phyloP scores from a whole-genome alignment of 2,888 invertebrate genomes.

The Amphipoea lucens region DNA sequence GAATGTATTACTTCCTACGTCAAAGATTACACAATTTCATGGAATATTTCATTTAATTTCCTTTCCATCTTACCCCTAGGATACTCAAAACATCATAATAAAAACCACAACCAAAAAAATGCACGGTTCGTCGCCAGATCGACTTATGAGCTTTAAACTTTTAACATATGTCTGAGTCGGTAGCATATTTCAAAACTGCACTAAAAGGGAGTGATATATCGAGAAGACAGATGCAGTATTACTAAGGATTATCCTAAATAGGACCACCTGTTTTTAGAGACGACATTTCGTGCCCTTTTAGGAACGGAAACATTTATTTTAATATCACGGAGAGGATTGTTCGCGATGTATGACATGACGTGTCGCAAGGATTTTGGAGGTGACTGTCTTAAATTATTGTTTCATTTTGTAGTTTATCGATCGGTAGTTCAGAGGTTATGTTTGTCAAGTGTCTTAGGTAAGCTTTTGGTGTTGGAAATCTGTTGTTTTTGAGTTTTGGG shows the following conservation, averaged over 20 bases:
- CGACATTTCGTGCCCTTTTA: slow-evolving; percentile 77
- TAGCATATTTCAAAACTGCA: slow-evolving; percentile 80
- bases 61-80: neutral
- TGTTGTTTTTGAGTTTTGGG: neutral
- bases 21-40: slow-evolving; percentile 11
- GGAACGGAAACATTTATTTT: slow-evolving; percentile 83
- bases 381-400: slow-evolving; percentile 40
- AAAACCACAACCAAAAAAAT: slow-evolving; percentile 71
- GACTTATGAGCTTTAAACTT: slow-evolving; percentile 63
- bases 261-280: slow-evolving; percentile 86
- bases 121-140: slow-evolving; percentile 77
- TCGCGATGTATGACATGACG: slow-evolving; percentile 67
- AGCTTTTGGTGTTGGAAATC: neutral
- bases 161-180: slow-evolving; percentile 81
- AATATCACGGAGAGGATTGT: slow-evolving; percentile 64
- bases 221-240: slow-evolving; percentile 82
- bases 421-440: slow-evolving; percentile 24
- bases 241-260: slow-evolving; percentile 85
- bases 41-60: slow-evolving; percentile 40
- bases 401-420: slow-evolving; percentile 29
- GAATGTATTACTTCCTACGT: neutral
- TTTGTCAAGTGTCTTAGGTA: neutral
- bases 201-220: slow-evolving; percentile 70
- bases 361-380: slow-evolving; percentile 52
- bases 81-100: slow-evolving; percentile 16